A percentile compares a stretch with the other conserved stretches of the same genome.
Conservation (phyloP, 1,140 invertebrate genomes). For the Macrocentrus cingulum region DNA sequence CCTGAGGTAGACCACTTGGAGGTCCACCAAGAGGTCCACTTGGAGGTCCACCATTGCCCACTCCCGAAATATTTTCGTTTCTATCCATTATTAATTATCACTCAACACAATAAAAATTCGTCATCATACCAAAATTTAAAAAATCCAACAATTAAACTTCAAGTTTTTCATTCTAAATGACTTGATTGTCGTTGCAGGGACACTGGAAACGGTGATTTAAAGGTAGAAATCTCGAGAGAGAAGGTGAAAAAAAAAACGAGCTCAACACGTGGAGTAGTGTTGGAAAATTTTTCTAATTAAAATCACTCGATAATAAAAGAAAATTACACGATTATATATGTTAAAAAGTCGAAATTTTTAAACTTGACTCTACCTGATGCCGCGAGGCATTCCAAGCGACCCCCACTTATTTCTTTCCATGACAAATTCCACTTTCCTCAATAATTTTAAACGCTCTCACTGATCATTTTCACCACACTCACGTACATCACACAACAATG, state of each 20-base stretch:
- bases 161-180: too few relatives aligned
- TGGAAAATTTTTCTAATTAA: too few relatives aligned
- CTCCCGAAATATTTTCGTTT: conserved; percentile 14
- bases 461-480: neutral
- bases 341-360: neutral
- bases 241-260: too few relatives aligned
- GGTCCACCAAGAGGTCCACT: conserved; percentile 12
- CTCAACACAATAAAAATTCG: neutral
- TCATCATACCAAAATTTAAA: neutral
- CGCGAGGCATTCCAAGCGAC: conserved; percentile 25
- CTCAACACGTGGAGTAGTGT: too few relatives aligned
- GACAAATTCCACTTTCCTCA: conserved; percentile 4
- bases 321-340: too few relatives aligned
- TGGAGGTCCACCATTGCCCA: conserved; percentile 7
- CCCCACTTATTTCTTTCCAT: conserved; percentile 24
- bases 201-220: too few relatives aligned
- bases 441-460: neutral
- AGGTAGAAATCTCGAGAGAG: too few relatives aligned
- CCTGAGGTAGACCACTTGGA: conserved; percentile 8
- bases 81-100: conserved; percentile 16
- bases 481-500: neutral
- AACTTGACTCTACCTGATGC: conserved; percentile 24
- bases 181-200: too few relatives aligned
- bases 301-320: too few relatives aligned
- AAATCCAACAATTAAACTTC: too few relatives aligned